These are phyloP conservation scores for Orcinus orca DNA, from an alignment of 2,113 vertebrate species.

Conservation along the genomic window DNA sequence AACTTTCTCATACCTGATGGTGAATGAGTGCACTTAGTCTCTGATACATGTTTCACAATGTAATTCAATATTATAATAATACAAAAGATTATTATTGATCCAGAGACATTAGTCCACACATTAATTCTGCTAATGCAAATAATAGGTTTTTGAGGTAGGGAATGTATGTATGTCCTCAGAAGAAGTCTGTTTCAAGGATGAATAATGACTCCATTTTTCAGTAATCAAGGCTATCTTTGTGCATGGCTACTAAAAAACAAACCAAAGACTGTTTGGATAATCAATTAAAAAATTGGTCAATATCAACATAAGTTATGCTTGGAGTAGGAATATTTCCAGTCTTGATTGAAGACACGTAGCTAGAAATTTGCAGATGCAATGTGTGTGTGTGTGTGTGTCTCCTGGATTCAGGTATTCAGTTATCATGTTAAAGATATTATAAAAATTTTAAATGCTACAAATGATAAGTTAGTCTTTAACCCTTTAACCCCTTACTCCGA, in stretches of 20 bases:
- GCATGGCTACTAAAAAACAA: background rate
- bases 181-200: background rate
- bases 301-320: background rate
- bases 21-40: too few relatives aligned
- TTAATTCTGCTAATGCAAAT: background rate
- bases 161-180: background rate
- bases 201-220: background rate
- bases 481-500: background rate
- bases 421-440: background rate
- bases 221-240: background rate
- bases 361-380: background rate
- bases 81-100: background rate
- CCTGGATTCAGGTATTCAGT: background rate
- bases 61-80: background rate
- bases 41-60: background rate
- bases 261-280: background rate
- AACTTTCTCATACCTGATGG: background rate
- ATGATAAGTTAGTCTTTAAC: background rate
- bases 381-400: rapidly evolving
- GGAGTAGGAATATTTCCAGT: background rate
- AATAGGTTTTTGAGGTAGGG: background rate
- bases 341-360: background rate
- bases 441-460: background rate
- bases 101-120: background rate
- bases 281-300: too few relatives aligned